Base-by-base conservation (phyloP, 2,888 invertebrate species). In the Tenthredo amoena region DNA sequence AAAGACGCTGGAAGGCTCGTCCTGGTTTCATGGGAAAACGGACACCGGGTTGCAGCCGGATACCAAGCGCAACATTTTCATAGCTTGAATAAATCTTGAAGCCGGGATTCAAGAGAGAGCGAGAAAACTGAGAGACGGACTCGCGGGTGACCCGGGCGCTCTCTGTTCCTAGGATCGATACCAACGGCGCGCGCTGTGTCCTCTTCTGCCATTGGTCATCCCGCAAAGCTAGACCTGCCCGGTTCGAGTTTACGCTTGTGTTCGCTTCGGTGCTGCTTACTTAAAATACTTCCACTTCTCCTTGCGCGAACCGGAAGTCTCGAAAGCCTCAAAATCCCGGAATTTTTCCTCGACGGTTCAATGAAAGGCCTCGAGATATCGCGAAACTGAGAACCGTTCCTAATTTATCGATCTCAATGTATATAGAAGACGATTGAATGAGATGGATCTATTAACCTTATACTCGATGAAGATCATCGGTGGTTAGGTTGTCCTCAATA, bases 121-220 rank as follows among this genome's bases (percentile, higher is more conserved):
- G 84, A 77, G 86, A 86, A 86, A 82, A 86, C 85, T 83, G 86
- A 84, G 86, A 86, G 86, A 86, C 86, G 85, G 87, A 86, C 86
- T 84, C 85, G 85, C 85, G 86, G 88, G 87, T 87, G 86, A 87
- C 87, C 87, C 86, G 82, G 84, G 85, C 47, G 84, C 88, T 74
- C 84, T 76, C 84, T 84, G 40, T 85, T 89, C 89, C 88, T 89
- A 88, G 91, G 91, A 92, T 92, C 92, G 91, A 92, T 92, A 92
- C 91, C 89, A 88, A 90, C 91, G 91, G 91, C 91, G 91, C 91
- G 90, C 91, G 89, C 90, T 91, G 91, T 92, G 91, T 91, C 91
- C 91, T 91, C 91, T 91, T 91, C 91, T 89, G 91, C 93, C 92
- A 93, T 93, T 93, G 93, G 93, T 93, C 93, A 93, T 93, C 91